Percentiles rank a stretch among this genome's conserved stretches.
These are phyloP conservation scores for Andrena marginata DNA, from an alignment of 2,888 invertebrate species.

Conservation along the genomic window DNA sequence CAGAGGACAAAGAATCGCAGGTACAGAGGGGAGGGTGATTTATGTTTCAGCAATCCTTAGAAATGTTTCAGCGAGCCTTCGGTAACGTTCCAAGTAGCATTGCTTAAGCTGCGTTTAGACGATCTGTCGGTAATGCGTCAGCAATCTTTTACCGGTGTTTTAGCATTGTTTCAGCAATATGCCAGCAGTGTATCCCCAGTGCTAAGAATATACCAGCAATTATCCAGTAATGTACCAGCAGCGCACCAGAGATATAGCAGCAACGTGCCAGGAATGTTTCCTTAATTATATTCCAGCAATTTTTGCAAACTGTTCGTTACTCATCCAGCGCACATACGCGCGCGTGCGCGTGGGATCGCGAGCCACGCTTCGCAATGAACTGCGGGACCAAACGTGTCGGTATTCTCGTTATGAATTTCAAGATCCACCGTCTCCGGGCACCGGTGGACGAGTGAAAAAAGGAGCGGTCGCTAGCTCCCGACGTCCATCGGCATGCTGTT, in stretches of 20 bases:
- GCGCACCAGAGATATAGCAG: too few relatives aligned
- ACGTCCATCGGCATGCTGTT: constrained; percentile 32
- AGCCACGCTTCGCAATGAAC: constrained; percentile 16
- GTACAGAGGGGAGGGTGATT: background rate
- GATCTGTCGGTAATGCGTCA: too few relatives aligned
- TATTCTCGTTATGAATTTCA: constrained; percentile 55
- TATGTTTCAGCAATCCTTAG: background rate
- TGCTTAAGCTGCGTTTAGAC: too few relatives aligned
- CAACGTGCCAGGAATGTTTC: background rate
- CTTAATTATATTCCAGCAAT: background rate
- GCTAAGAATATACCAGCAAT: too few relatives aligned
- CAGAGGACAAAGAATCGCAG: too few relatives aligned
- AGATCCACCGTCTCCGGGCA: constrained; percentile 29
- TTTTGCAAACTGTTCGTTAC: background rate
- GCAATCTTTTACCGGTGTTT: too few relatives aligned
- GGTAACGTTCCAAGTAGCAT: too few relatives aligned
- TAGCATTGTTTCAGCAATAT: too few relatives aligned
- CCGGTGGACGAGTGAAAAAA: constrained; percentile 40
- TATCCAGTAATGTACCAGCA: too few relatives aligned
- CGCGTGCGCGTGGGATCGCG: constrained; percentile 17
- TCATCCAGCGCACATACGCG: too few relatives aligned
- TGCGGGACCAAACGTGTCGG: constrained; percentile 25
- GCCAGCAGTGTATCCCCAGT: too few relatives aligned
- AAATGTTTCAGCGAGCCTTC: background rate
- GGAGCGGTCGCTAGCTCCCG: constrained; percentile 26